These are phyloP conservation scores for Hippocampus kuda DNA, from an alignment of 2,797 vertebrate genomes.

Conservation along the genomic window DNA sequence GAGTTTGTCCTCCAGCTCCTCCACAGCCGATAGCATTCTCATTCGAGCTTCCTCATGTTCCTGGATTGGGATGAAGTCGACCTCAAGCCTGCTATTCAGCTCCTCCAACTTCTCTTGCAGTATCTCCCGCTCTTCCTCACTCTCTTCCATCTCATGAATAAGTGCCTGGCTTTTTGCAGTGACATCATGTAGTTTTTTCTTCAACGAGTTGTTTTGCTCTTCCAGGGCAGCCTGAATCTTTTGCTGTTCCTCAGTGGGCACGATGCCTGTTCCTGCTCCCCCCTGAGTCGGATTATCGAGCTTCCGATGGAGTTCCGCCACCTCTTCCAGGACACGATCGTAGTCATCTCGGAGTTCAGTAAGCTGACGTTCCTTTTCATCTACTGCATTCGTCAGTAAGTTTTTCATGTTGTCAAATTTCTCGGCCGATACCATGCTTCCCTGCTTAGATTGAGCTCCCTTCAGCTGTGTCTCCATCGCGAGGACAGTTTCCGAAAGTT, in stretches of 20 bases:
- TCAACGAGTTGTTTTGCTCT: constrained; percentile 67
- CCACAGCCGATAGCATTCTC: constrained; percentile 63
- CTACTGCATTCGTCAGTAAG: constrained; percentile 72
- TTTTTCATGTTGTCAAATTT: constrained; percentile 88
- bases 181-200: constrained; percentile 69
- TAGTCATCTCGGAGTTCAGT: constrained; percentile 74
- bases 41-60: constrained; percentile 74
- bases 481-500: constrained; percentile 48
- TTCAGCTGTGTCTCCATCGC: constrained; percentile 71
- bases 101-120: constrained; percentile 76
- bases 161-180: constrained; percentile 72
- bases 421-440: constrained; percentile 66
- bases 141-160: constrained; percentile 75
- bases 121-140: constrained; percentile 65
- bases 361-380: constrained; percentile 77
- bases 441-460: constrained; percentile 59
- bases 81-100: constrained; percentile 72
- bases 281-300: constrained; percentile 57
- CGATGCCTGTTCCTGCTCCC: constrained; percentile 24
- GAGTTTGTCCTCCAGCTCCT: constrained; percentile 79
- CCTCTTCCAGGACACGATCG: constrained; percentile 70
- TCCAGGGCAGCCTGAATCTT: constrained; percentile 67
- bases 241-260: constrained; percentile 69
- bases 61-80: constrained; percentile 72
- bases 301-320: constrained; percentile 70